Conservation (phyloP, 2,888 invertebrate species). For the Ptilodon capucinus region DNA sequence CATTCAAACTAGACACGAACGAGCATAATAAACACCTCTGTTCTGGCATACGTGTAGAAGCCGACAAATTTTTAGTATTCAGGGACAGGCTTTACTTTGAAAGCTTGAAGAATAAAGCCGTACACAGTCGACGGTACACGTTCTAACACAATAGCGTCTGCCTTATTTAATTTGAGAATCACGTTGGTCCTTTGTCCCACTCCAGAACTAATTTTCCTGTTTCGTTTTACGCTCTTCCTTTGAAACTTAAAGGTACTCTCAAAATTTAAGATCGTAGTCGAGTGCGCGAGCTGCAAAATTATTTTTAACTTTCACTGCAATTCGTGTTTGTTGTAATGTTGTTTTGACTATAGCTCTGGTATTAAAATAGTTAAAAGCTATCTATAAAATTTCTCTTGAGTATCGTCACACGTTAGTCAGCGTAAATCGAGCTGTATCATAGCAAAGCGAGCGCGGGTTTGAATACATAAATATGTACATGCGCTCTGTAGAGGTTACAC, state of each 20-base stretch:
- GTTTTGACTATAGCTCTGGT: constrained; percentile 5
- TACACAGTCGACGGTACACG: constrained; percentile 4
- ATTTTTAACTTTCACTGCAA: constrained; percentile 12
- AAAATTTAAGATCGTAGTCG: background rate
- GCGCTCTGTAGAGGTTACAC: background rate
- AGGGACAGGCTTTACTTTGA: constrained; percentile 17
- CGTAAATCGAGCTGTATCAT: constrained; percentile 24
- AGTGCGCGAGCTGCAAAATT: background rate
- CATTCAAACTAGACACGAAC: constrained; percentile 25
- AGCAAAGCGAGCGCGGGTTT: constrained; percentile 1
- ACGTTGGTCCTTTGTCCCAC: constrained; percentile 15
- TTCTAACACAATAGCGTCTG: constrained; percentile 19
- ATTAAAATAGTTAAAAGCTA: constrained; percentile 9
- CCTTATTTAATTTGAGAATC: constrained; percentile 21
- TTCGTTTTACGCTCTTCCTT: background rate
- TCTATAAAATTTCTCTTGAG: constrained; percentile 18
- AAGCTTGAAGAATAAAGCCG: constrained; percentile 28
- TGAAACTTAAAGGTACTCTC: background rate
- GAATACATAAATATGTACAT: constrained; percentile 4
- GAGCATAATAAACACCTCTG: constrained; percentile 28
- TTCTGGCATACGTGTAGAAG: constrained; percentile 19
- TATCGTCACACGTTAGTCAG: constrained; percentile 15
- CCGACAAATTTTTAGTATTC: constrained; percentile 31
- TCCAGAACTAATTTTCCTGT: constrained; percentile 17
- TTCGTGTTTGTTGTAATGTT: constrained; percentile 5